A percentile compares a stretch with the other conserved stretches of the same genome.
phyloP scores from a whole-genome alignment of 2,888 invertebrate genomes.

The Cepaea hortensis region DNA sequence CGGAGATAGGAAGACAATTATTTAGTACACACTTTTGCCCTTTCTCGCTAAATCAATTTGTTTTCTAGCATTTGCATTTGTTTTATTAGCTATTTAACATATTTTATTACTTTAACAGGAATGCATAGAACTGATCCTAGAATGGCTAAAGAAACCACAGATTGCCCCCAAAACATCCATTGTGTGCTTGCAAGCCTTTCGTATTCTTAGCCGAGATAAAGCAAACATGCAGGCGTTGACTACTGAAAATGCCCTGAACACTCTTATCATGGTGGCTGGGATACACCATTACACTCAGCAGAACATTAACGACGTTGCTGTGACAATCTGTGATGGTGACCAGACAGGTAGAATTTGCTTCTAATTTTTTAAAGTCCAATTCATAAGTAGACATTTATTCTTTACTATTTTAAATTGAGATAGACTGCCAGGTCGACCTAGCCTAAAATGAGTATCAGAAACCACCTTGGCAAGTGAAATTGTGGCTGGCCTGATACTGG shows the following conservation, averaged over 20 bases:
- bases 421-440: too few species aligned
- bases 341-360: slow-evolving; percentile 58
- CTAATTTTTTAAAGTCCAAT: background rate
- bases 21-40: too few species aligned
- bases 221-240: slow-evolving; percentile 67
- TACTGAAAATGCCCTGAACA: slow-evolving; percentile 63
- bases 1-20: too few species aligned
- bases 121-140: slow-evolving; percentile 61
- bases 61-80: background rate
- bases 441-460: too few species aligned
- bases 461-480: too few species aligned
- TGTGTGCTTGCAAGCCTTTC: slow-evolving; percentile 66
- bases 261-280: slow-evolving; percentile 70
- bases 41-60: too few species aligned
- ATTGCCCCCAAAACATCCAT: slow-evolving; percentile 54
- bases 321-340: slow-evolving; percentile 66
- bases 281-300: slow-evolving; percentile 68
- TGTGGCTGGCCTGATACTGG: too few species aligned
- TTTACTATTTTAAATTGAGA: too few species aligned
- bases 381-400: too few species aligned
- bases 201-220: slow-evolving; percentile 73
- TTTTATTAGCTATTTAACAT: background rate
- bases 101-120: slow-evolving; percentile 56
- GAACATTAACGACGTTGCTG: slow-evolving; percentile 60
- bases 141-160: slow-evolving; percentile 57